Percentiles rank a stretch among this genome's conserved stretches.
phyloP scores from a whole-genome alignment of 2,888 invertebrate genomes.

The Cheilosia urbana region DNA sequence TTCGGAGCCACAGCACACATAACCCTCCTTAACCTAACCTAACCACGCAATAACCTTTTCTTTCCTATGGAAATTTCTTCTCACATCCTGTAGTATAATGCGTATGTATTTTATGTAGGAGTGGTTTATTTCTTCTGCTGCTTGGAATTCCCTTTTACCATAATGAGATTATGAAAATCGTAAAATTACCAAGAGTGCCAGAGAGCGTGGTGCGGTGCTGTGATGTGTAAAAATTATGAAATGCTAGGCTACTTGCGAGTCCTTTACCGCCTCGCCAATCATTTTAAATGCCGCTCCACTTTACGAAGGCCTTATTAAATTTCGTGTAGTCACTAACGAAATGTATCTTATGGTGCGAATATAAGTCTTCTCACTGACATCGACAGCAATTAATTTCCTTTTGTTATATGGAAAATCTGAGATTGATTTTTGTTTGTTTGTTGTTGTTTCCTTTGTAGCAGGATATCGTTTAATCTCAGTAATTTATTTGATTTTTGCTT shows the following conservation, averaged over 20 bases:
- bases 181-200: constrained; percentile 46
- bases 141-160: constrained; percentile 51
- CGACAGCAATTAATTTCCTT: neutral
- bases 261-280: neutral
- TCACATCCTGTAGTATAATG: neutral
- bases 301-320: neutral
- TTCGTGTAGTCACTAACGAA: neutral
- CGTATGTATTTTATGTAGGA: neutral
- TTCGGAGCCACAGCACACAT: neutral
- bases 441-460: neutral
- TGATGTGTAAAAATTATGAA: neutral
- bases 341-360: neutral
- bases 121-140: constrained; percentile 14
- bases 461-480: constrained; percentile 4
- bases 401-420: constrained; percentile 21
- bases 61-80: neutral
- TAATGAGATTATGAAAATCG: constrained; percentile 66
- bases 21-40: neutral
- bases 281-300: neutral
- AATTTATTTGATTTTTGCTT: neutral
- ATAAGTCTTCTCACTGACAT: neutral
- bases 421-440: constrained; percentile 5
- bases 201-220: neutral
- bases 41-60: neutral
- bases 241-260: neutral